A percentile compares a stretch with the other conserved stretches of the same genome.
Conservation (phyloP, 2,888 invertebrate species). For the Tenthredo livida region DNA sequence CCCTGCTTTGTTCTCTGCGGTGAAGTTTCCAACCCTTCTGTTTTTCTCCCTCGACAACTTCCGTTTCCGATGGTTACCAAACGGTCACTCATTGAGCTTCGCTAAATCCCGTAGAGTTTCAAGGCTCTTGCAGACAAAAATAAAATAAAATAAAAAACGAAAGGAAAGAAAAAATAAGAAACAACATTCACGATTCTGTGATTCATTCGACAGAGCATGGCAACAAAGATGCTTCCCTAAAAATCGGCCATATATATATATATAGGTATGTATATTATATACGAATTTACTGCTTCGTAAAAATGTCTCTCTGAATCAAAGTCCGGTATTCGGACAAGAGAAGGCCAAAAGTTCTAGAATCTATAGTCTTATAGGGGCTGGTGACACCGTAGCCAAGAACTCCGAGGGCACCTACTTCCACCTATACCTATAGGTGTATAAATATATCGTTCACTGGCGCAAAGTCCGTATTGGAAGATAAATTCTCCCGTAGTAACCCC, state of each 20-base stretch:
- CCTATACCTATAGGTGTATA: neutral
- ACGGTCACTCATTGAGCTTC: neutral
- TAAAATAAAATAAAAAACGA: neutral
- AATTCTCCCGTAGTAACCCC: slow-evolving; percentile 23
- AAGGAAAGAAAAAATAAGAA: neutral
- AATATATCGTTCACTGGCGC: slow-evolving; percentile 24
- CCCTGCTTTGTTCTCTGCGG: neutral
- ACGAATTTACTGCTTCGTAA: neutral
- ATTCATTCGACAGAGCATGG: neutral
- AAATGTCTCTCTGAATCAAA: slow-evolving; percentile 45
- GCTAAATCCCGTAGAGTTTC: neutral
- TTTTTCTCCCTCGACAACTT: slow-evolving; percentile 11
- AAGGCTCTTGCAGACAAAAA: neutral
- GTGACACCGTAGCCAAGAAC: neutral
- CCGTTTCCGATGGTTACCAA: slow-evolving; percentile 17
- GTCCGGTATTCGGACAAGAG: slow-evolving; percentile 23
- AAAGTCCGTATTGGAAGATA: slow-evolving; percentile 49
- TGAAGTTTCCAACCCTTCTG: neutral
- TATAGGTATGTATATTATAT: neutral
- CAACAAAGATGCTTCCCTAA: neutral
- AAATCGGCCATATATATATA: neutral
- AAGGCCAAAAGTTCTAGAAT: slow-evolving; percentile 9
- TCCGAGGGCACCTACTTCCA: neutral
- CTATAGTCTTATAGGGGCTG: slow-evolving; percentile 9
- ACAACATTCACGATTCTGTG: neutral